A percentile compares a stretch with the other conserved stretches of the same genome.
These are phyloP conservation scores for Reticulitermes lucifugus DNA, from an alignment of 2,888 invertebrate genomes.

Conservation along the genomic window DNA sequence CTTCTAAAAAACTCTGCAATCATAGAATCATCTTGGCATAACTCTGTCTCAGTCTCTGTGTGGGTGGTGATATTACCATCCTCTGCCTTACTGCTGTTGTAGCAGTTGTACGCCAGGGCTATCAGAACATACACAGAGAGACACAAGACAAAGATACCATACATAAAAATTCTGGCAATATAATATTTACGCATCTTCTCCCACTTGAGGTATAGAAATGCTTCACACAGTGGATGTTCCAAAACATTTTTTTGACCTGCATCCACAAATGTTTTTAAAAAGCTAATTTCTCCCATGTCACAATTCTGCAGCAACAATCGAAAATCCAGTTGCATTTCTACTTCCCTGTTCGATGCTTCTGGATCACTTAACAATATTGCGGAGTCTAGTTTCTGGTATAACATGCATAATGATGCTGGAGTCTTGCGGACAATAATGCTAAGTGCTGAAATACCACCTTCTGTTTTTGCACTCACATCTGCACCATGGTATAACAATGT, in stretches of 20 bases:
- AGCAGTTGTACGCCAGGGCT: slow-evolving; percentile 86
- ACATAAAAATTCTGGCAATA: slow-evolving; percentile 81
- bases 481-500: slow-evolving; percentile 86
- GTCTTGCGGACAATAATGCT: slow-evolving; percentile 89
- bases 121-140: slow-evolving; percentile 86
- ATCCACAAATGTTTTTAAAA: slow-evolving; percentile 87
- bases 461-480: slow-evolving; percentile 89
- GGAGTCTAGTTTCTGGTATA: slow-evolving; percentile 83
- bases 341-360: slow-evolving; percentile 72
- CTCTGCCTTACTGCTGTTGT: slow-evolving; percentile 83
- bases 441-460: slow-evolving; percentile 87
- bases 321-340: slow-evolving; percentile 85
- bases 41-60: slow-evolving; percentile 64
- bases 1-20: slow-evolving; percentile 79
- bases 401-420: slow-evolving; percentile 85
- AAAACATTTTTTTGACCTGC: slow-evolving; percentile 90
- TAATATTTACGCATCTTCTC: slow-evolving; percentile 91
- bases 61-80: slow-evolving; percentile 53
- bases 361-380: slow-evolving; percentile 68
- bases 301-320: slow-evolving; percentile 85
- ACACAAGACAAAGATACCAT: slow-evolving; percentile 82
- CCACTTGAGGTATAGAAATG: slow-evolving; percentile 90
- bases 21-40: slow-evolving; percentile 83
- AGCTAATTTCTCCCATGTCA: slow-evolving; percentile 86
- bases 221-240: slow-evolving; percentile 88